Base-by-base conservation (phyloP, 1,140 invertebrate genomes). In the Ephestia elutella region DNA sequence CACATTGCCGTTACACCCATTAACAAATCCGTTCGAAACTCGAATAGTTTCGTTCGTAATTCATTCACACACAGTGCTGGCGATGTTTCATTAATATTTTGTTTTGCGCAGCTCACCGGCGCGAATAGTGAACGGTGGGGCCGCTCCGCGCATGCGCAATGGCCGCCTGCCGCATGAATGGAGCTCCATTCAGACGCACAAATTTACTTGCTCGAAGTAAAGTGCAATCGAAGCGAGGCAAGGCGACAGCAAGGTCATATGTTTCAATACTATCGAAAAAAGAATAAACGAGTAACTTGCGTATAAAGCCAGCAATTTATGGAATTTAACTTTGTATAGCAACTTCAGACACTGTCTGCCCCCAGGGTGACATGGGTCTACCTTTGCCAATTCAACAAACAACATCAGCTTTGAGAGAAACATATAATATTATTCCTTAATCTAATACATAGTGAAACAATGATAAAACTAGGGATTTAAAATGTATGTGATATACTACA, bases 101-200 rank as follows among this genome's bases (percentile, higher is more conserved):
- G 50, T 53, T 55, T 35, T 49, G 59, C 59, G 59, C 54, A 56
- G 49, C 11, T 32, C 30, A 11, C 30, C 11, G 11, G 30, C 30
- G 30, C 18, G 54, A 59, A 68, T 68, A 74, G 70, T 66, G 71
- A 78, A 66, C 69, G 63, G 65, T 48, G 65, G 64, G 56, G 63
- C 63, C 65, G 63, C 67, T 61, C 63, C 65, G 63, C 67, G 72
- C 59, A 54, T 49, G 62, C 71, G 69, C 68, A 50, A 49, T 44
- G 59, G 61, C 20, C 64, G 53, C 48, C 25, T 57, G 61, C 20
- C 64, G 67, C 66, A 82, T 82, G 80, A 85, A 85, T 85, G 82
- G 69, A 71, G 58, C 68, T 66, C 71, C 80, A 80, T 80, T 80
- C 70, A 81, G 73, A 25, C 58, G 64, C 11, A 57, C 49, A 8